These are phyloP conservation scores for Epinotia demarniana DNA, from an alignment of 2,888 invertebrate species.

Conservation along the genomic window DNA sequence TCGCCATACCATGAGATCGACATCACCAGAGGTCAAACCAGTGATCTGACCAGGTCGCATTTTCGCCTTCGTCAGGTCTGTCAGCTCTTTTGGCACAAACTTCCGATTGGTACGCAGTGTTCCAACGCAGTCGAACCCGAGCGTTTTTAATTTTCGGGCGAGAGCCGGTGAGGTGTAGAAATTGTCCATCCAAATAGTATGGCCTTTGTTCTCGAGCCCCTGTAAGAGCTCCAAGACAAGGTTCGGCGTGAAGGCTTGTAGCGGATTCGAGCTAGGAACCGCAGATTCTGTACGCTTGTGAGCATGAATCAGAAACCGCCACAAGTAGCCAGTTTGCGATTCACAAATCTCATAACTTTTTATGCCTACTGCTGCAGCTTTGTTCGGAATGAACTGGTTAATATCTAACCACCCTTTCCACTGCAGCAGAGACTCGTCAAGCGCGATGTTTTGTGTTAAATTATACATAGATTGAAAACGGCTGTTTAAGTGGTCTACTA, in stretches of 20 bases:
- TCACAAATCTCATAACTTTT: too few species aligned
- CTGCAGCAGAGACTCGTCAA: slow-evolving; percentile 13
- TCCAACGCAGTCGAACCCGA: slow-evolving; percentile 51
- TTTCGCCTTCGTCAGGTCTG: slow-evolving; percentile 36
- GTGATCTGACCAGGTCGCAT: slow-evolving; percentile 45
- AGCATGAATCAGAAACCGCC: slow-evolving; percentile 22
- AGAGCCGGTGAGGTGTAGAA: slow-evolving; percentile 52
- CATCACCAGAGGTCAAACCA: slow-evolving; percentile 37
- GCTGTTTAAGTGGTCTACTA: slow-evolving; percentile 42
- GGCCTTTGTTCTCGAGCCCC: slow-evolving; percentile 50
- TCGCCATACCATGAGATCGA: slow-evolving; percentile 58
- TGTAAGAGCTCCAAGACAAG: slow-evolving; percentile 31
- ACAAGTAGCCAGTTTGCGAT: too few species aligned
- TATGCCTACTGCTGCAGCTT: too few species aligned
- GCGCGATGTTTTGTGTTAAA: slow-evolving; percentile 45
- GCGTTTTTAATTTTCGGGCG: slow-evolving; percentile 49
- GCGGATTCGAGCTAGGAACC: background rate
- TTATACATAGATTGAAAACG: slow-evolving; percentile 39
- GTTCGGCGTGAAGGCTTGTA: background rate
- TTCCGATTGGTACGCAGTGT: slow-evolving; percentile 49
- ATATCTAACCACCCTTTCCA: too few species aligned
- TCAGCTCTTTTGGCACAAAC: slow-evolving; percentile 48
- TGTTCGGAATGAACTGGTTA: too few species aligned
- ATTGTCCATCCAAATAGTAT: slow-evolving; percentile 53
- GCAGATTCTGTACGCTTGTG: slow-evolving; percentile 2